Evolutionary conservation across 2,888 invertebrate genomes (phyloP), one percentile per base, ranked within the genome.

Genomic region (Melanargia galathea): DNA sequence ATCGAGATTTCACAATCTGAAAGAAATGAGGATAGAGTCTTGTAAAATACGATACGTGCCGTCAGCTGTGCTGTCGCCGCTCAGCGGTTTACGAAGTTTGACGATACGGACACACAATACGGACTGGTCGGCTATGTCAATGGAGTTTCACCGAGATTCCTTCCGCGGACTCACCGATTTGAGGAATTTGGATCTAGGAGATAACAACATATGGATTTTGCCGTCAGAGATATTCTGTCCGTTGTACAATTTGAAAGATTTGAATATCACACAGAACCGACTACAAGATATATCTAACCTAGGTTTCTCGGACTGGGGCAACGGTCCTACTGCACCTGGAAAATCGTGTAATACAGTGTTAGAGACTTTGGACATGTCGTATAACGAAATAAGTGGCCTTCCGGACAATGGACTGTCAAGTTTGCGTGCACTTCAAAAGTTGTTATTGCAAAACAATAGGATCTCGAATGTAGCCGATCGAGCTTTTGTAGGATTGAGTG

Each of bases 11-110:
- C 93, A 93, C 58, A 92, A 94, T 65, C 88, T 96, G 45, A 93
- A 93, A 75, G 94, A 95, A 74, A 86, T 96, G 61, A 91, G 92
- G 69, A 93, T 96, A 79, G 95, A 96, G 74, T 94, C 93, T 69
- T 96, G 96, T 84, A 96, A 96, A 86, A 94, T 96, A 70, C 92
- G 95, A 70, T 94, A 94, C 76, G 92, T 96, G 63, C 95, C 95
- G 4, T 93, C 94, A 33, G 94, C 94, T 45, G 94, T 94, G 56
- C 90, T 97, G 72, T 90, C 93, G 26, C 93, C 94, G 55, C 89
- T 96, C 38, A 93, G 93, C 73, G 94, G 94, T 74, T 85, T 97
- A 26, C 90, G 93, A 57, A 92, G 92, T 68, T 85, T 97, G 58
- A 93, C 94, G 33, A 85, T 97, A 70, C 92, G 95, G 54, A 96